Base-by-base conservation (phyloP, 1,140 invertebrate species). In the Euborellia annulipes region DNA sequence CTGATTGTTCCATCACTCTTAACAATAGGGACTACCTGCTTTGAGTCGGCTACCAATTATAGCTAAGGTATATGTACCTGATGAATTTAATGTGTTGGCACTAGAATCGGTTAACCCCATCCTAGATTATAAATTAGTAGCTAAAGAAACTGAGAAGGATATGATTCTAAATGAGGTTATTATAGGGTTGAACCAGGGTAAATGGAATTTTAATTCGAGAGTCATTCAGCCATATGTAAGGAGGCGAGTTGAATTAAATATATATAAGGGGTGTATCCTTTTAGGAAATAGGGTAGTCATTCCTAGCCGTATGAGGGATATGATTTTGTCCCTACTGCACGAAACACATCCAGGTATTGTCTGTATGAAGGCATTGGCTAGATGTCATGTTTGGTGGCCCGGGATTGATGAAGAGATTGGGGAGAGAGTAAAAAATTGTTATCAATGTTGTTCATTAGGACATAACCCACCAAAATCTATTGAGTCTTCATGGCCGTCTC, bases 301-400 rank as follows among this genome's bases (percentile, higher is more conserved):
- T 34, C 65, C 67, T 4, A 17, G 37, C 32, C 43, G 34, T n/a
- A 16, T 54, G 3, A 16, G 41, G 22, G 16, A 17, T 9, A 21
- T 14, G 8, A 38, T 64, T 38, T 46, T 65, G n/a, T 16, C 54
- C 14, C 52, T 56, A 41, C 54, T 70, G 20, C 67, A 70, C 52
- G 30, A 36, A 1, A 51, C 52, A 11, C 66, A 71, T 52, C 52
- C 59, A 23, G 65, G 68, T 19, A 47, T 48, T 7, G 50, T 52
- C 2, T 11, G 44, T n/a, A 52, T 51, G 41, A 52, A 52, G 36
- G 41, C 49, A 4, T 20, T 52, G 11, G 51, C 51, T 1, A 2
- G 46, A 21, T 19, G 49, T 14, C 43, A 41, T 36, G 36, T 52
- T 6, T 52, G 48, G 41, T 52, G 51, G 50, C 51, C 49, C 14